phyloP scores from a whole-genome alignment of 2,113 vertebrate genomes.

The Eclectus roratus region DNA sequence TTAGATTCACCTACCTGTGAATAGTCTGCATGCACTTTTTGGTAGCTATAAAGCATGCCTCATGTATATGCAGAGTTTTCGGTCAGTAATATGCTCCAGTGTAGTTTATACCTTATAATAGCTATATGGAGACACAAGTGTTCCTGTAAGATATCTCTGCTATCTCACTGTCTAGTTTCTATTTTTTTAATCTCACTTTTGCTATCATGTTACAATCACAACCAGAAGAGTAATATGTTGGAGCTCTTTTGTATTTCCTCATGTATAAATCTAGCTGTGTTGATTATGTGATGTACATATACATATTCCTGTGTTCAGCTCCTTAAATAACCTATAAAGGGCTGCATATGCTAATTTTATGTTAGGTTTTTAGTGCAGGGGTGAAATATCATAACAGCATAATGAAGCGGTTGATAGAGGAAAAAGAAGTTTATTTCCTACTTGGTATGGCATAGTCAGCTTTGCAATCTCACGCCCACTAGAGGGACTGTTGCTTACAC shows the following conservation, averaged over 20 bases:
- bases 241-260: not conserved
- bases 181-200: not conserved
- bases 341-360: not conserved
- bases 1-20: not conserved
- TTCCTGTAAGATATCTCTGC: not conserved
- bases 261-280: not conserved
- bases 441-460: not conserved
- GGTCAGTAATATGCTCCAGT: not conserved
- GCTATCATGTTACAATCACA: not conserved
- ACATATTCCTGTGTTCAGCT: not conserved
- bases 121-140: not conserved
- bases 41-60: not conserved
- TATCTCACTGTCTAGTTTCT: not conserved
- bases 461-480: not conserved
- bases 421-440: not conserved
- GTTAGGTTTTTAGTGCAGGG: not conserved
- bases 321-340: not conserved
- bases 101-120: not conserved
- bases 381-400: not conserved
- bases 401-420: not conserved
- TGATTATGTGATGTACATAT: not conserved
- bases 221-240: not conserved
- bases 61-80: not conserved
- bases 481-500: slow-evolving; percentile 50
- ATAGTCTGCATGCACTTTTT: not conserved